phyloP scores from a whole-genome alignment of 2,888 invertebrate genomes.

The Metopia argyrocephala region DNA sequence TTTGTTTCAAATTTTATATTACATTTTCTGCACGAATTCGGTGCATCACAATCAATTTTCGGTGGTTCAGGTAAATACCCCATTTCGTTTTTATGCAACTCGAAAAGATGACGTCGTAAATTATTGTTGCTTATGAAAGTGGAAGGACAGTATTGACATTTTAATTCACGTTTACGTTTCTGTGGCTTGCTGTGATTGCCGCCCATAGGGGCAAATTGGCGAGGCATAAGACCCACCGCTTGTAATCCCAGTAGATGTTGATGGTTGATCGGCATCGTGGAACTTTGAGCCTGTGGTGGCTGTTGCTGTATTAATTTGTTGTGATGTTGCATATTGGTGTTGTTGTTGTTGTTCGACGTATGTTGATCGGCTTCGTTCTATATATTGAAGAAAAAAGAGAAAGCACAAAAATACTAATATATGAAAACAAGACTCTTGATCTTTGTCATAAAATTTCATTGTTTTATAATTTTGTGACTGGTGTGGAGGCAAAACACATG shows the following conservation, averaged over 20 bases:
- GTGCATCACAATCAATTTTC: constrained; percentile 74
- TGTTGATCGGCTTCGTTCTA: constrained; percentile 62
- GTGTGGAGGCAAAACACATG: constrained; percentile 73
- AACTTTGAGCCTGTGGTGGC: constrained; percentile 59
- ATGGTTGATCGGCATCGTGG: constrained; percentile 69
- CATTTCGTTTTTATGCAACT: constrained; percentile 77
- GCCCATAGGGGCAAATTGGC: constrained; percentile 64
- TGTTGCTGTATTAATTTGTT: constrained; percentile 56
- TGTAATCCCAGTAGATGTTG: constrained; percentile 74
- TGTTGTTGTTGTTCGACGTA: constrained; percentile 46
- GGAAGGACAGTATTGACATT: constrained; percentile 78
- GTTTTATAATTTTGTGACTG: constrained; percentile 74
- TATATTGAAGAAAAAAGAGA: constrained; percentile 26
- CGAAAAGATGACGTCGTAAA: constrained; percentile 77
- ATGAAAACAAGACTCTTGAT: constrained; percentile 56
- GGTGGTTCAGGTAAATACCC: constrained; percentile 74
- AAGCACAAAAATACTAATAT: constrained; percentile 56
- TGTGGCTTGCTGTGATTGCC: constrained; percentile 66
- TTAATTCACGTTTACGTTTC: constrained; percentile 77
- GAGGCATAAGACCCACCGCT: constrained; percentile 75
- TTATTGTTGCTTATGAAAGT: constrained; percentile 78
- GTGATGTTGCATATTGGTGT: constrained; percentile 45
- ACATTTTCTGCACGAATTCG: constrained; percentile 75
- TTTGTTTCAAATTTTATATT: constrained; percentile 74
- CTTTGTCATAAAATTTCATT: constrained; percentile 32